phyloP scores from a whole-genome alignment of 2,113 vertebrate genomes.

The Eulacestoma nigropectus region DNA sequence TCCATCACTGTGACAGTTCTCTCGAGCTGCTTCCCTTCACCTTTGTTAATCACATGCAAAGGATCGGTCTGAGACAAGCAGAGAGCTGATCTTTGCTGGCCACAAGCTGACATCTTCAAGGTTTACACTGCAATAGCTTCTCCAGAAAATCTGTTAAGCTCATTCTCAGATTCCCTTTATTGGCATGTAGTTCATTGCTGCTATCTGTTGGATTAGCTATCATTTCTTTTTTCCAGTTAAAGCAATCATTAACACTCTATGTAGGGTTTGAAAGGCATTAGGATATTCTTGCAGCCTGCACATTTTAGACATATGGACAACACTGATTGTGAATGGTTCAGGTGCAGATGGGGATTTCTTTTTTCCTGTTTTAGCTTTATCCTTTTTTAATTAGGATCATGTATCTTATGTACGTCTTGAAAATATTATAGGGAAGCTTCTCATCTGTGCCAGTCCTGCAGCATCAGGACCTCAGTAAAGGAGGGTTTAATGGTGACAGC shows the following conservation, averaged over 20 bases:
- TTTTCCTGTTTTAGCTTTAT: background rate
- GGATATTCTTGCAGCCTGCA: background rate
- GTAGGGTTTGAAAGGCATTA: background rate
- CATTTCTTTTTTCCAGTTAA: background rate
- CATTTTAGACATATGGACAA: background rate
- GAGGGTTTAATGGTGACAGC: background rate
- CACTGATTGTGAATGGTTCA: background rate
- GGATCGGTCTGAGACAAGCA: background rate
- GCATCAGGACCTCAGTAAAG: background rate
- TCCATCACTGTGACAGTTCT: background rate
- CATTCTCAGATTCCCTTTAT: background rate
- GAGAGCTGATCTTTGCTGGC: background rate
- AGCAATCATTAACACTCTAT: background rate
- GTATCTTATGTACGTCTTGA: background rate
- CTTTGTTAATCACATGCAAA: slow-evolving; percentile 15
- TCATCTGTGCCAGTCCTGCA: background rate
- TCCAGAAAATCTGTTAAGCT: background rate
- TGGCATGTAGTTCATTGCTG: background rate
- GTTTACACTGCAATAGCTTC: background rate
- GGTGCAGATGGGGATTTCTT: background rate
- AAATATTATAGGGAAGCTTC: background rate
- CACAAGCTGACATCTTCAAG: background rate
- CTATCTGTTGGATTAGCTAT: background rate
- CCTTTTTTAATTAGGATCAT: background rate
- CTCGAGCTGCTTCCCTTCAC: background rate